Base-by-base conservation (phyloP, 2,888 invertebrate species). In the Epiblema foenella region DNA sequence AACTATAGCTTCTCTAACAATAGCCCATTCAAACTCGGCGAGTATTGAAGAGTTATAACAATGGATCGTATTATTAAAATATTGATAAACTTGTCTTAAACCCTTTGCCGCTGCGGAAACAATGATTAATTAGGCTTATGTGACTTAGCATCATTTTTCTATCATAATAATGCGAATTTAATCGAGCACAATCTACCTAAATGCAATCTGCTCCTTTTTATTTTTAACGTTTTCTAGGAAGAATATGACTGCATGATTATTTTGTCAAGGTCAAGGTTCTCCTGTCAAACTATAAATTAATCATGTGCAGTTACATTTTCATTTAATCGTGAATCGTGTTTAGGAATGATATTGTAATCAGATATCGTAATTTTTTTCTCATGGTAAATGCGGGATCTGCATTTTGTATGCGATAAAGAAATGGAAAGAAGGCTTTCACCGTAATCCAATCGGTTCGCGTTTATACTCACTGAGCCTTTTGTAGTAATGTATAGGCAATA, bases 1-100 rank as follows among this genome's bases (percentile, higher is more conserved):
- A 63, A 68, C 39, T 72, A 68, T 72, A 68, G 63, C 63, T 68
- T 72, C 68, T 64, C 42, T 63, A 71, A 71, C 64, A 71, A 51
- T 39, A 49, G 24, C 39, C 18, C 18, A 29, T 64, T 54, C 12
- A 63, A 39, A 52, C 37, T 52, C 20, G 0, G 63, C 52, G 63
- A 64, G 37, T 54, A 39, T 39, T 52, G 52, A 64, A 54, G 24
- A 52, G 37, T 52, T 52, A 39, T 11, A 49, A 24, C 24, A 24
- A 51, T 33, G 49, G 33, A 29, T 9, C 12, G 33, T 46, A 51
- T 51, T 63, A 18, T n/a, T 63, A n/a, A 24, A 54, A 24, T 54
- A 39, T 29, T 63, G 15, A 52, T 39, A 39, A 37, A 39, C 39
- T 20, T 63, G 63, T 37, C 62, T 29, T 49, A 51, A 17, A 51